Evolutionary conservation across 2,888 invertebrate genomes (phyloP), one percentile per base, ranked within the genome.

Genomic region (Timema podura): DNA sequence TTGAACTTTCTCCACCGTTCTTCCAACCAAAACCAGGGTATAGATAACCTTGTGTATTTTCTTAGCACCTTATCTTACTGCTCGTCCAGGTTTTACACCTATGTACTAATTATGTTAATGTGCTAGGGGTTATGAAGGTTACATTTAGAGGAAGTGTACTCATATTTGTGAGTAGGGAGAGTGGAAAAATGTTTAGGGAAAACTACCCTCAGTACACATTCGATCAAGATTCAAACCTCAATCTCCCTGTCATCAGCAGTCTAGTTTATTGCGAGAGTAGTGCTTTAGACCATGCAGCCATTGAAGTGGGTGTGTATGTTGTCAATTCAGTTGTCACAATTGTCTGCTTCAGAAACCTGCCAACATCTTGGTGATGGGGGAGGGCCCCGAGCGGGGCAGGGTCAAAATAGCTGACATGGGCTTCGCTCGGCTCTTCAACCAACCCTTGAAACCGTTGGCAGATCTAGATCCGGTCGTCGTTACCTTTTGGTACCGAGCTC

Each of bases 391-490:
- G 82, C 85, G 98, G 76, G 99, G 99, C 2, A 84, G 98, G 75
- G 97, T 98, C 0, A 98, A 98, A 85, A 98, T 98, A 79, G 98
- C 98, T 46, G 99, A 99, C 80, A 98, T 99, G 97, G 99, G 99
- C 0, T 99, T 99, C 84, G 98, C 99, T 0, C 86, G 99, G 73
- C 85, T 99, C 67, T 99, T 99, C 80, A 98, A 98, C 85, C 96
- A 97, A 3, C 99, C 99, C 0, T 82, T 99, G 69, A 98, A 98
- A 82, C 98, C 98, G 0, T 83, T 99, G 54, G 98, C 98, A 10
- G 98, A 99, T 83, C 85, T 99, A 75, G 99, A 99, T 85, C 99
- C 99, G 6, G 99, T 99, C 3, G 99, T 99, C 61, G 99, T 99
- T 5, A 99, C 99, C 75, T 99, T 99, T 83, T 99, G 99, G 98